Conservation (phyloP, 2,888 invertebrate species). For the Brachypalpus laphriformis region DNA sequence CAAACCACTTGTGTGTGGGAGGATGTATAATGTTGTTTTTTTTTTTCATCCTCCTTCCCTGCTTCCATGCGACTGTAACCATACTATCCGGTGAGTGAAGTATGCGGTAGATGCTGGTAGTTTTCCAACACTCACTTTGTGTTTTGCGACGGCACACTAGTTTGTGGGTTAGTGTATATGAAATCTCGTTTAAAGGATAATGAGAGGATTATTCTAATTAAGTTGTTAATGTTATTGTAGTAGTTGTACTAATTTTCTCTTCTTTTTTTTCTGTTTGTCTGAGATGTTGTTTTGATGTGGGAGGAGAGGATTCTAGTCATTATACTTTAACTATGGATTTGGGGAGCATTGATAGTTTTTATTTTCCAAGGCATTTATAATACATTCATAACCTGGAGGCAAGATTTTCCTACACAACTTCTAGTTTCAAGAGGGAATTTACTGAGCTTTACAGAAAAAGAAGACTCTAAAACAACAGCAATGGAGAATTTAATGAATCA, state of each 20-base stretch:
- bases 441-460: no score
- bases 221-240: slow-evolving; percentile 71
- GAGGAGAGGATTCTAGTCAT: neutral
- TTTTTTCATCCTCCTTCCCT: no score
- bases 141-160: slow-evolving; percentile 4
- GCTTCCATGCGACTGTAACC: slow-evolving; percentile 4
- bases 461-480: no score
- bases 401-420: no score
- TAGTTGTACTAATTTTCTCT: slow-evolving; percentile 56
- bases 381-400: no score
- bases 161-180: slow-evolving; percentile 26
- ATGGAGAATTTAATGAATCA: no score
- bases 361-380: no score
- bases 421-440: no score
- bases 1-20: slow-evolving; percentile 57
- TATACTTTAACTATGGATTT: neutral
- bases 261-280: slow-evolving; percentile 4
- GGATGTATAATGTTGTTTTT: slow-evolving; percentile 26
- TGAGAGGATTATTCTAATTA: slow-evolving; percentile 71
- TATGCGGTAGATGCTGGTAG: slow-evolving; percentile 38
- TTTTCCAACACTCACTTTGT: slow-evolving; percentile 52
- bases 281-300: neutral
- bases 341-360: neutral
- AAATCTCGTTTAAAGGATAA: slow-evolving; percentile 66
- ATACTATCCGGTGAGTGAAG: slow-evolving; percentile 36